Conservation (phyloP, 2,888 invertebrate genomes). For the Shargacucullia verbasci region DNA sequence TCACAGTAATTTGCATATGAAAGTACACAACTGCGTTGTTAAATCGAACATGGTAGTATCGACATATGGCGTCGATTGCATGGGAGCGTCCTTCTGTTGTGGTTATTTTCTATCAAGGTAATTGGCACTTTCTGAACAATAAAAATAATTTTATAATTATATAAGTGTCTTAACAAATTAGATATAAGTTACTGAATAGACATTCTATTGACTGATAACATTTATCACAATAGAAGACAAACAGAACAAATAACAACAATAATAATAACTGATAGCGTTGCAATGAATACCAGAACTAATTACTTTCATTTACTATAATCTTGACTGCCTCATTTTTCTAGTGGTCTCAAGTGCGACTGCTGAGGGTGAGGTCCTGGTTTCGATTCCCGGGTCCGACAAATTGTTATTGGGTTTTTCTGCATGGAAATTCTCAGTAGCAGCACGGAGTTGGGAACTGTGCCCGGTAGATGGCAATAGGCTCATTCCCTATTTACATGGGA, state of each 20-base stretch:
- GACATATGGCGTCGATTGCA: conserved; percentile 66
- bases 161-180: background rate
- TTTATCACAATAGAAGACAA: conserved; percentile 16
- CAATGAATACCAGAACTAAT: conserved; percentile 23
- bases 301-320: conserved; percentile 18
- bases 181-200: background rate
- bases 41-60: conserved; percentile 59
- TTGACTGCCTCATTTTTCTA: too few species aligned
- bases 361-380: too few species aligned
- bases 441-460: too few species aligned
- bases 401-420: too few species aligned
- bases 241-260: conserved; percentile 10
- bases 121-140: conserved; percentile 16
- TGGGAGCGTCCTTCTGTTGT: conserved; percentile 66
- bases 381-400: too few species aligned
- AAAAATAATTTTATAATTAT: conserved; percentile 15
- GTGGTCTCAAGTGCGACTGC: too few species aligned
- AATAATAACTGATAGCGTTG: conserved; percentile 16
- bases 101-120: conserved; percentile 55
- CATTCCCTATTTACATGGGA: too few species aligned
- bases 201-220: conserved; percentile 22
- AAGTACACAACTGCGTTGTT: conserved; percentile 65
- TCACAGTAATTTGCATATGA: conserved; percentile 68
- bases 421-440: too few species aligned
- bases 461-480: too few species aligned